Evolutionary conservation across 1,140 invertebrate genomes (phyloP).

Genomic region (Trissolcus basalis): DNA sequence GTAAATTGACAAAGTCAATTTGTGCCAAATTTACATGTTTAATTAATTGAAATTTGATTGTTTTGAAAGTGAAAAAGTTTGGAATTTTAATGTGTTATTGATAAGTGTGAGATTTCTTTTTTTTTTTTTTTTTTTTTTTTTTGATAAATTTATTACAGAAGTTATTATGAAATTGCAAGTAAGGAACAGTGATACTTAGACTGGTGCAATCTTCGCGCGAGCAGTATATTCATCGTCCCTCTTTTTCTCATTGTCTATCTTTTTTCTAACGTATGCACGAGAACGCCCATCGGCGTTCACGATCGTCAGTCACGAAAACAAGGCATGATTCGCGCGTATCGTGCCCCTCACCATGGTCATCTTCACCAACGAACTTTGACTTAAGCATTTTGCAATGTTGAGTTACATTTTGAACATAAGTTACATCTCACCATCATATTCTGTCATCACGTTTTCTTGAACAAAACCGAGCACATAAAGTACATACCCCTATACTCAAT

Average conservation of each 20-base stretch:
- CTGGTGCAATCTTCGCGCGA: slow-evolving; percentile 56
- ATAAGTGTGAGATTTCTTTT: too few species aligned
- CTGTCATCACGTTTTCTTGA: background rate
- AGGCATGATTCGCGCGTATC: slow-evolving; percentile 72
- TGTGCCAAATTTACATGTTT: too few species aligned
- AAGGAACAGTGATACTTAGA: slow-evolving; percentile 29
- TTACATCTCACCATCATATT: slow-evolving; percentile 22
- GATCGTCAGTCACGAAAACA: slow-evolving; percentile 71
- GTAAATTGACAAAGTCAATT: too few species aligned
- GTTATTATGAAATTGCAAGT: slow-evolving; percentile 37
- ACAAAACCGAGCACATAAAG: too few species aligned
- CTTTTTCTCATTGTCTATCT: slow-evolving; percentile 56
- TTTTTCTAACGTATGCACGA: slow-evolving; percentile 67
- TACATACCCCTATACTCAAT: too few species aligned
- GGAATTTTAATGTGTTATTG: too few species aligned
- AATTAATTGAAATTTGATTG: too few species aligned
- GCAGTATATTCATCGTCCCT: slow-evolving; percentile 15
- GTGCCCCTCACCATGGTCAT: slow-evolving; percentile 68
- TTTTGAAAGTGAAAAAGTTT: too few species aligned
- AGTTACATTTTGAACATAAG: slow-evolving; percentile 34
- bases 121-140: too few species aligned
- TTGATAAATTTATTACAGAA: too few species aligned
- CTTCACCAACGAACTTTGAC: slow-evolving; percentile 71
- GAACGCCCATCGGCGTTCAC: slow-evolving; percentile 72
- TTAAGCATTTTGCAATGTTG: slow-evolving; percentile 55